These are phyloP conservation scores for Macaria liturata DNA, from an alignment of 2,888 invertebrate species.

Conservation along the genomic window DNA sequence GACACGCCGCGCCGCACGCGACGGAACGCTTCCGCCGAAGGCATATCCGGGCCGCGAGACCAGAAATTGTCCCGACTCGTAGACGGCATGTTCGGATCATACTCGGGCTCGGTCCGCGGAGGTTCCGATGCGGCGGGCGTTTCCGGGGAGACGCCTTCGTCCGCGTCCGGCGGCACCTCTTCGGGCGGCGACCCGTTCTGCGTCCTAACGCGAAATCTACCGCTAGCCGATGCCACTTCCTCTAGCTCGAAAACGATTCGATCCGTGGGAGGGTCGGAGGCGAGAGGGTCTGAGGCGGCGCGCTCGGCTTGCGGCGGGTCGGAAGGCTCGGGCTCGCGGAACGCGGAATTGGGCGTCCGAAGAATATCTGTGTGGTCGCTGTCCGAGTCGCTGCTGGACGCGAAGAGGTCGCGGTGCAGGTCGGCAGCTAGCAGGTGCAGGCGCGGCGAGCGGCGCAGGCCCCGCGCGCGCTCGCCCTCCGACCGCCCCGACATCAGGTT, in stretches of 20 bases:
- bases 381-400: slow-evolving; percentile 72
- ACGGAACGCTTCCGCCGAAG: slow-evolving; percentile 67
- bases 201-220: slow-evolving; percentile 65
- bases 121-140: slow-evolving; percentile 11
- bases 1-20: slow-evolving; percentile 66
- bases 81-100: slow-evolving; percentile 51
- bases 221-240: slow-evolving; percentile 43
- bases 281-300: slow-evolving; percentile 10
- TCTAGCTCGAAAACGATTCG: slow-evolving; percentile 29
- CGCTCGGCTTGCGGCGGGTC: slow-evolving; percentile 23
- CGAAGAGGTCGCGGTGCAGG: slow-evolving; percentile 54
- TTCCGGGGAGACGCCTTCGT: slow-evolving; percentile 9
- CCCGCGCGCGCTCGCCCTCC: slow-evolving; percentile 41
- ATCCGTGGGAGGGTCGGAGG: slow-evolving; percentile 21
- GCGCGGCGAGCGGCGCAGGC: slow-evolving; percentile 40
- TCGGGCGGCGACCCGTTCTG: slow-evolving; percentile 42
- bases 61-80: slow-evolving; percentile 65
- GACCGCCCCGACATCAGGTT: slow-evolving; percentile 61
- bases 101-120: slow-evolving; percentile 13
- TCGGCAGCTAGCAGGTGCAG: slow-evolving; percentile 52
- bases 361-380: slow-evolving; percentile 71
- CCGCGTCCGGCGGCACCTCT: slow-evolving; percentile 10
- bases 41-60: slow-evolving; percentile 50
- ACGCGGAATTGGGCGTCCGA: slow-evolving; percentile 66
- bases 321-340: slow-evolving; percentile 50